A percentile compares a stretch with the other conserved stretches of the same genome.
These are phyloP conservation scores for Galendromus occidentalis DNA, from an alignment of 1,140 invertebrate genomes.

Conservation along the genomic window DNA sequence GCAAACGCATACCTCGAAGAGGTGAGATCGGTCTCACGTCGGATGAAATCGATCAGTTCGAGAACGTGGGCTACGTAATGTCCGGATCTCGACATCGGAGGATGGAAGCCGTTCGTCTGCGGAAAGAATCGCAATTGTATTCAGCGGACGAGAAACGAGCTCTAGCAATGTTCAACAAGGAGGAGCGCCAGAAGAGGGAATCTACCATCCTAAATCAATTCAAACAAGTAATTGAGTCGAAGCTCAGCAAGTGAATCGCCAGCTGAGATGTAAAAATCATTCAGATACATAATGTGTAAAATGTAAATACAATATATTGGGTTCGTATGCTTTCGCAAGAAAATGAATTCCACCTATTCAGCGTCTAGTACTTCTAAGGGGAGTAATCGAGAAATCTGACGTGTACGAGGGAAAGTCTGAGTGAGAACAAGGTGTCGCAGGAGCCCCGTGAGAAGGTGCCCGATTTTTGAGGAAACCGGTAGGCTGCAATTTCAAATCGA, in stretches of 20 bases:
- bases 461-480: no score
- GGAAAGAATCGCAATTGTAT: conserved; percentile 99
- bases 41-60: conserved; percentile 79
- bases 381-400: no score
- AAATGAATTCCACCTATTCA: no score
- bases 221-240: conserved; percentile 58
- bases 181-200: conserved; percentile 85
- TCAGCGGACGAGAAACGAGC: conserved; percentile 97
- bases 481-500: no score
- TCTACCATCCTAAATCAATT: conserved; percentile 89
- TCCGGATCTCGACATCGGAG: conserved; percentile 83
- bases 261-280: no score
- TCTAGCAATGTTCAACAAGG: conserved; percentile 91
- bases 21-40: conserved; percentile 96
- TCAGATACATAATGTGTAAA: no score
- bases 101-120: conserved; percentile 97
- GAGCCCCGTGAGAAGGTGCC: no score
- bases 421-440: no score
- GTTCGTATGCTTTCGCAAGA: no score
- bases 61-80: conserved; percentile 90
- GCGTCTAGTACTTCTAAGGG: no score
- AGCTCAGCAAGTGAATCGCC: conserved; percentile 28
- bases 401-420: no score
- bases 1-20: conserved; percentile 87
- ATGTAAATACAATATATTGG: no score